Base-by-base conservation (phyloP, 37 sponge, comb jelly and placozoan genomes). In the Dysidea cf. avara region DNA sequence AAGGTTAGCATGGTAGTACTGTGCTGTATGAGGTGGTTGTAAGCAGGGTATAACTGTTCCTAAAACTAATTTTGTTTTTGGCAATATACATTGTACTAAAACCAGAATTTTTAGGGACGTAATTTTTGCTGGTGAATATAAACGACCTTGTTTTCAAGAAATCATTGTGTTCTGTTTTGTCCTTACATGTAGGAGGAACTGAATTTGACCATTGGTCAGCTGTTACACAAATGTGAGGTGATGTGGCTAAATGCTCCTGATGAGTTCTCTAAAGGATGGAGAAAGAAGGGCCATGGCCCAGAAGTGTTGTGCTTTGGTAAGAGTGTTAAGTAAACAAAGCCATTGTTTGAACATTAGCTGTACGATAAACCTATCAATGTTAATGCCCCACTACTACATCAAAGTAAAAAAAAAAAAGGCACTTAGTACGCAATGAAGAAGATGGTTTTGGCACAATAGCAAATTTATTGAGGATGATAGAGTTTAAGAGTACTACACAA, bases 231-330 rank as follows among this genome's bases (percentile, higher is more conserved):
- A 28, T 71, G 76, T 5, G 71, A 66, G 21, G 86, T 76, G 16
- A 81, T 70, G 59, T 93, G 94, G 94, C 76, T 93, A 49, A 93
- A 88, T 66, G 86, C 85, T 2, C 21, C 54, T 12, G 80, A 75
- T 13, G 92, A 79, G 46, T 47, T 78, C 24, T 62, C 70, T 17
- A 84, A 71, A 22, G 77, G 83, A 2, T 81, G 78, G 83, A n/a
- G n/a, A n/a, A 87, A 79, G 78, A 93, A 93, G 69, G 94, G 94
- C 3, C 81, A 87, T 32, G 94, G 94, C 36, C 94, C 94, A 37
- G 63, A 53, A 0, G 43, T 79, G 39, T 33, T 37, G 3, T 81
- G 81, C 67, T 85, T 85, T 62, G 69, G 91, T 90, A 20, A 72
- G 75, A 9, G 14, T 11, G n/a, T n/a, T n/a, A n/a, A n/a, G n/a